Base-by-base conservation (phyloP, 2,797 vertebrate species). In the Kryptolebias ocellatus region DNA sequence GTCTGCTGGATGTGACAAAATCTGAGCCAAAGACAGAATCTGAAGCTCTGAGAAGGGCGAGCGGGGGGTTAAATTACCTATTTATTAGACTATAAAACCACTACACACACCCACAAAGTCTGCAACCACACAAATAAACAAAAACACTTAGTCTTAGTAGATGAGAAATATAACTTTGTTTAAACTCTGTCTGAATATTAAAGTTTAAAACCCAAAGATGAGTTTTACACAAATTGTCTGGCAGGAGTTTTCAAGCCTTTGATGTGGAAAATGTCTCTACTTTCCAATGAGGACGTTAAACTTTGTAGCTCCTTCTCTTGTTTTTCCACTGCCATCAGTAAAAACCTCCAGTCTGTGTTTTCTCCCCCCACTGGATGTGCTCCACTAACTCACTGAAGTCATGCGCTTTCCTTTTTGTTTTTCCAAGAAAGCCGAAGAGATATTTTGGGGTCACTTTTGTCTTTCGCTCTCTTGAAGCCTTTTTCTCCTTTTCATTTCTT, bases 271-370 rank as follows among this genome's bases (percentile, higher is more conserved):
- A 73, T 59, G 57, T 62, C 46, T 60, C 44, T 37, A 14, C 70
- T 80, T 77, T 88, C 60, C 80, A 78, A 72, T 12, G 56, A 80
- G 74, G 65, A 64, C 70, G 54, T 67, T 66, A 63, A 78, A 78
- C 74, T 79, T 66, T 64, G 63, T 64, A 75, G 66, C 83, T 86
- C 73, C 84, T 87, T 90, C 62, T 70, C 72, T 83, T 85, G 82
- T 88, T 89, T 90, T 92, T 89, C 90, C 88, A 86, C 80, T 83
- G 77, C 79, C 82, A 74, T 83, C 76, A 59, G 75, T 79, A 67
- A 67, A 84, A 85, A 80, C 61, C 84, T 87, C 74, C 79, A 79
- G 81, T 74, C 79, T 67, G 60, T 71, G 81, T 83, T 87, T 87
- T 75, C 87, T 82, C 79, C 81, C 83, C 79, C 81, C 71, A 66